A percentile compares a stretch with the other conserved stretches of the same genome.
These are phyloP conservation scores for Ibycter americanus DNA, from an alignment of 2,797 vertebrate genomes.

Conservation along the genomic window DNA sequence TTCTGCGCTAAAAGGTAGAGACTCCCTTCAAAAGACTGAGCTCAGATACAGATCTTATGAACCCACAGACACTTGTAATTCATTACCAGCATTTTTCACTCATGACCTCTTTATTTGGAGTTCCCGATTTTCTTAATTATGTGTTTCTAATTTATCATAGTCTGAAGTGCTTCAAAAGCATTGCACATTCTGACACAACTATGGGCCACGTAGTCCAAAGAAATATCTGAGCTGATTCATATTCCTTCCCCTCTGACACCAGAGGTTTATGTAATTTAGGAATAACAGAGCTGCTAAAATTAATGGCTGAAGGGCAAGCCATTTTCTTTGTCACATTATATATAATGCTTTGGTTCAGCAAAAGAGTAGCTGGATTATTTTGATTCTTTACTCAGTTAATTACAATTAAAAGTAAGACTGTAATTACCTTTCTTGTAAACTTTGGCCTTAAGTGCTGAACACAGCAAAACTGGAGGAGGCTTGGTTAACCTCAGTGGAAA, in stretches of 20 bases:
- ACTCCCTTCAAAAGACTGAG: background rate
- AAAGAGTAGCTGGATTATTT: conserved; percentile 40
- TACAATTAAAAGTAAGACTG: conserved; percentile 55
- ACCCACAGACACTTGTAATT: conserved; percentile 6
- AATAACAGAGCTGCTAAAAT: conserved; percentile 50
- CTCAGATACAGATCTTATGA: background rate
- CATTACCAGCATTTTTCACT: conserved; percentile 38
- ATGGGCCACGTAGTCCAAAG: background rate
- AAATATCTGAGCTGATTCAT: conserved; percentile 58
- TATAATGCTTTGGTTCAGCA: conserved; percentile 27
- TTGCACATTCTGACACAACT: conserved; percentile 42
- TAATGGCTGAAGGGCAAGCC: conserved; percentile 51
- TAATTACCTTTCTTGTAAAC: conserved; percentile 52
- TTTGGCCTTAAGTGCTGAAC: conserved; percentile 53
- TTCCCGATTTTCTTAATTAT: conserved; percentile 62
- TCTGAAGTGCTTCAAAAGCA: conserved; percentile 50
- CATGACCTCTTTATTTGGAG: conserved; percentile 54
- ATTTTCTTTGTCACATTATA: conserved; percentile 45
- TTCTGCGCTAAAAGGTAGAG: background rate
- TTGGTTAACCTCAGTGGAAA: conserved; percentile 49
- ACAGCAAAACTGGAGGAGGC: conserved; percentile 12
- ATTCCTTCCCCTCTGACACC: conserved; percentile 48
- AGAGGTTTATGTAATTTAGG: conserved; percentile 38
- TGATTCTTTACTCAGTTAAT: conserved; percentile 53
- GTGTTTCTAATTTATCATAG: conserved; percentile 61